Evolutionary conservation across 23 tunicate species (phyloP), one percentile per base, ranked within the genome.

Genomic region (Styela clava): DNA sequence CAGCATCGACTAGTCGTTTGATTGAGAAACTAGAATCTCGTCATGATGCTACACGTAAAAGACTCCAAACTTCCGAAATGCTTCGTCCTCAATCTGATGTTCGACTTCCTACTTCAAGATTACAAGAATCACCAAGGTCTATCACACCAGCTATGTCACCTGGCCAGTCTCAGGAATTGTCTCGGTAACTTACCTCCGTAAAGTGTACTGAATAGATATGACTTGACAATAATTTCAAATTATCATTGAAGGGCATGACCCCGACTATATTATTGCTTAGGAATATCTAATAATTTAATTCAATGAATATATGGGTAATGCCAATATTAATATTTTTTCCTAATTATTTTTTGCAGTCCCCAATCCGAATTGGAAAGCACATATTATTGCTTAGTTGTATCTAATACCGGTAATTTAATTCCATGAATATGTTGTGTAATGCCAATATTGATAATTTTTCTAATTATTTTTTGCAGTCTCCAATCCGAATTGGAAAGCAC

Each of bases 341-440:
- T n/a, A n/a, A n/a, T n/a, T n/a, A n/a, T 67, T 67, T 67, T 67
- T 25, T 29, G 32, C 77, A 71, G 77, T 29, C 77, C 77, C 3
- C 27, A 35, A 16, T 71, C 77, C 16, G 77, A 71, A 3, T 16
- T n/a, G 35, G 77, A 71, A 5, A 71, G 77, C 34, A 71, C 77
- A 21, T 35, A 19, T 12, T 3, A 32, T 7, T 19, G 77, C 16
- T 3, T 35, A 3, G 18, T 71, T 5, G 77, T n/a, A n/a, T n/a
- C n/a, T n/a, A n/a, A n/a, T n/a, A n/a, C n/a, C n/a, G n/a, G n/a
- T n/a, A n/a, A n/a, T n/a, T n/a, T n/a, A n/a, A n/a, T n/a, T n/a
- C n/a, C n/a, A n/a, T n/a, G n/a, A n/a, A n/a, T n/a, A n/a, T n/a
- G n/a, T n/a, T n/a, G n/a, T n/a, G n/a, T n/a, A n/a, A n/a, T n/a